These are phyloP conservation scores for Tribolium madens DNA, from an alignment of 1,140 invertebrate genomes.

Conservation along the genomic window DNA sequence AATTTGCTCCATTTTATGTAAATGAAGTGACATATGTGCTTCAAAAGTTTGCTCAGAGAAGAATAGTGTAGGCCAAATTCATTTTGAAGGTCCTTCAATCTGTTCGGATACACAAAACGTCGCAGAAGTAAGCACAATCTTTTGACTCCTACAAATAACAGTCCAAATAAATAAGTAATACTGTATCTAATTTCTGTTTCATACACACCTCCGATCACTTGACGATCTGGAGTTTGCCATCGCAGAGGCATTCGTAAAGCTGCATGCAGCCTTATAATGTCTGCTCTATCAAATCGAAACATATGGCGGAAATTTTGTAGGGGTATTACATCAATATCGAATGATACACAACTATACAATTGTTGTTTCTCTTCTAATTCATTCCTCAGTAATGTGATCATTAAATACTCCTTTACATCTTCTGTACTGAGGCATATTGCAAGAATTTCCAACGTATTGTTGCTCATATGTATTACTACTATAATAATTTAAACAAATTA, in stretches of 20 bases:
- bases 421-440: too few relatives aligned
- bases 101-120: slow-evolving; percentile 49
- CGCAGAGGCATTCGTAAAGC: background rate
- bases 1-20: slow-evolving; percentile 39
- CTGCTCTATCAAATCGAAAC: background rate
- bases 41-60: slow-evolving; percentile 38
- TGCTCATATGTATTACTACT: too few relatives aligned
- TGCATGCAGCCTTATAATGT: background rate
- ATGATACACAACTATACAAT: background rate
- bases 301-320: background rate
- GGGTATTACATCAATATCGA: background rate
- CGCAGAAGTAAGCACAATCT: slow-evolving; percentile 41
- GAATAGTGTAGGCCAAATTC: slow-evolving; percentile 42
- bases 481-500: too few relatives aligned
- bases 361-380: background rate
- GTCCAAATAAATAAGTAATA: background rate
- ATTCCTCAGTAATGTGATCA: background rate
- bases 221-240: background rate
- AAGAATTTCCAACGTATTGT: too few relatives aligned
- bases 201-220: background rate
- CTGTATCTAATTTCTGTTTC: background rate
- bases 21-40: slow-evolving; percentile 18
- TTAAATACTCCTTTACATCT: too few relatives aligned
- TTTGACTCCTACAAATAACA: slow-evolving; percentile 18
- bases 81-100: slow-evolving; percentile 45